A percentile compares a stretch with the other conserved stretches of the same genome.
phyloP scores from a whole-genome alignment of 2,888 invertebrate species.

The Thymelicus acteon region DNA sequence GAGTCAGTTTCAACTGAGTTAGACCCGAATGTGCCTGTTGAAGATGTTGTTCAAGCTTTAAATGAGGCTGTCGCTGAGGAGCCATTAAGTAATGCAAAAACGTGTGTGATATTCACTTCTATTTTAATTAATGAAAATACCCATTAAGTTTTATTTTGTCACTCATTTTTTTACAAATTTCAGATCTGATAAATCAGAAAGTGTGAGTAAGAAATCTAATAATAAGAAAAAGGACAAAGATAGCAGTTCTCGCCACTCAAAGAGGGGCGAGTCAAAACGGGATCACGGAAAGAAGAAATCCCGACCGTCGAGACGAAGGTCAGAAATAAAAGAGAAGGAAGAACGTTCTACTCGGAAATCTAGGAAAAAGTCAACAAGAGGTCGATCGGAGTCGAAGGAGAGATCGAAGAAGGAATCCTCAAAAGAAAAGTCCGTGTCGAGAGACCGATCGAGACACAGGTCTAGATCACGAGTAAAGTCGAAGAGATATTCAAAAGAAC shows the following conservation, averaged over 20 bases:
- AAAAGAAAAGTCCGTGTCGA: slow-evolving; percentile 63
- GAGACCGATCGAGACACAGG: slow-evolving; percentile 59
- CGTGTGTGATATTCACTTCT: neutral
- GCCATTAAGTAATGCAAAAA: slow-evolving; percentile 10
- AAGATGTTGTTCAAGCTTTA: slow-evolving; percentile 85
- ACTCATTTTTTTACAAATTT: slow-evolving; percentile 12
- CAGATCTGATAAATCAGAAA: slow-evolving; percentile 48
- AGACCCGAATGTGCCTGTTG: slow-evolving; percentile 87
- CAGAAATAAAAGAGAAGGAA: slow-evolving; percentile 62
- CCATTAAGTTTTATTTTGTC: neutral
- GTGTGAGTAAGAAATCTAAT: slow-evolving; percentile 50
- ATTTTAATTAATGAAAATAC: neutral
- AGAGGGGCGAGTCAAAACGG: slow-evolving; percentile 65
- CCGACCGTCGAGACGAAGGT: slow-evolving; percentile 63
- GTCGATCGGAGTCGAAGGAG: slow-evolving; percentile 62
- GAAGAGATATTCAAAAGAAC: slow-evolving; percentile 59
- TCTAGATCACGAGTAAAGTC: slow-evolving; percentile 64
- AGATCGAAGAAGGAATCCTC: slow-evolving; percentile 52
- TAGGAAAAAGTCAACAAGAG: slow-evolving; percentile 57
- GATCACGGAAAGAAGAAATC: slow-evolving; percentile 66
- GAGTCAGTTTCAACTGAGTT: slow-evolving; percentile 86
- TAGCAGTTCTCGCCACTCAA: slow-evolving; percentile 55
- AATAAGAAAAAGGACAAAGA: slow-evolving; percentile 48
- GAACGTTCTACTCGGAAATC: slow-evolving; percentile 62
- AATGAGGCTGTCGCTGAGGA: slow-evolving; percentile 33